Evolutionary conservation across 2,888 invertebrate species (phyloP).

Genomic region (Sminthurinus aureus): DNA sequence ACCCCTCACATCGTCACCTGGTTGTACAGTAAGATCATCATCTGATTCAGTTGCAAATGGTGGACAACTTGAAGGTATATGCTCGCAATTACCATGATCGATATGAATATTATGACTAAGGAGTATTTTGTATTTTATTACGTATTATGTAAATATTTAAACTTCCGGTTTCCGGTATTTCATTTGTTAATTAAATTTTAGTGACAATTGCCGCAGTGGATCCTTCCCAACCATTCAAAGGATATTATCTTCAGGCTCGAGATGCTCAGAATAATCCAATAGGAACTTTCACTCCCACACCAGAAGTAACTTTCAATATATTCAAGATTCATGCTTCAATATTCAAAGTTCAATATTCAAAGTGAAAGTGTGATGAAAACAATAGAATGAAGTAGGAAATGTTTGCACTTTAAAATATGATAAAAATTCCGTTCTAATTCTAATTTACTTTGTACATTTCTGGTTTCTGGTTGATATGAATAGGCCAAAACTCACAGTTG

Average conservation of each 20-base stretch:
- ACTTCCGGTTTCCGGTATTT: neutral
- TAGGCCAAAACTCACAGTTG: slow-evolving; percentile 45
- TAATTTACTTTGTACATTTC: neutral
- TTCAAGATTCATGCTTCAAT: too few relatives aligned
- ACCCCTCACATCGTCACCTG: slow-evolving; percentile 43
- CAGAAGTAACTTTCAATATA: neutral
- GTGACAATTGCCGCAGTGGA: slow-evolving; percentile 39
- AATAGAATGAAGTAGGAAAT: neutral
- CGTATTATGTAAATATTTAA: neutral
- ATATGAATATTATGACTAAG: neutral
- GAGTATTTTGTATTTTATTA: neutral
- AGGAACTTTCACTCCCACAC: slow-evolving; percentile 42
- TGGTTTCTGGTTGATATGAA: neutral
- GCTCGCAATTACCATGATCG: neutral
- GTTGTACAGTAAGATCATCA: too few relatives aligned
- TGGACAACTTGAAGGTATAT: slow-evolving; percentile 46
- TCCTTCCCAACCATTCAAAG: slow-evolving; percentile 42
- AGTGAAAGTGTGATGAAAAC: neutral
- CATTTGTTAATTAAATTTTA: neutral
- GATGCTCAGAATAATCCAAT: slow-evolving; percentile 47
- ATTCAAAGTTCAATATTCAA: too few relatives aligned
- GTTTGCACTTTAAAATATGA: neutral
- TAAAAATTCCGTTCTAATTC: neutral
- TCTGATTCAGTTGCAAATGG: slow-evolving; percentile 45
- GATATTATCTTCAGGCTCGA: slow-evolving; percentile 53